Conservation (phyloP, 2,113 vertebrate species). For the Lepidothrix coronata region DNA sequence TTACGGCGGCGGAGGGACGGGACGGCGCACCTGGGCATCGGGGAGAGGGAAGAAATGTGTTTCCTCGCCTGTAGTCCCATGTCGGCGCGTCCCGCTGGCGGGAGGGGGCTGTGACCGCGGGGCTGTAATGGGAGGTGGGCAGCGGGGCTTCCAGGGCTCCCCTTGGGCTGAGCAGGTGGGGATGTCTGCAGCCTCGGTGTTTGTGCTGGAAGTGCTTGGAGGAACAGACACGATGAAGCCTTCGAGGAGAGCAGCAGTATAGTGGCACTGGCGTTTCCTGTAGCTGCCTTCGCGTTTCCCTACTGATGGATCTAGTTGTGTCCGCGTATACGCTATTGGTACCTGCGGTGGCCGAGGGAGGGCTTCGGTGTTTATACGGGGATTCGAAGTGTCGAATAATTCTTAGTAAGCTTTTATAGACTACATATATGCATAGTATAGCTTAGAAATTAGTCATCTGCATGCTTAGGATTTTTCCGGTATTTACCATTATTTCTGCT, state of each 20-base stretch:
- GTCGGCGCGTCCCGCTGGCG: neutral
- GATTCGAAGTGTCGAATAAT: neutral
- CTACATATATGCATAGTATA: neutral
- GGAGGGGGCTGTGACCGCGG: neutral
- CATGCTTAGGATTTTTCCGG: neutral
- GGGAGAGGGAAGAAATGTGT: neutral
- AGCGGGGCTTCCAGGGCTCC: neutral
- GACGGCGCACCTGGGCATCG: neutral
- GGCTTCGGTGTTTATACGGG: neutral
- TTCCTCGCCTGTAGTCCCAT: accelerated
- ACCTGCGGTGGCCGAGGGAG: accelerated
- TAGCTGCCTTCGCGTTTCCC: neutral
- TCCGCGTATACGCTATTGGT: accelerated
- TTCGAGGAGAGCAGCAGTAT: neutral
- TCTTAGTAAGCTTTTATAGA: neutral
- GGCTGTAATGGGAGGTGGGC: neutral
- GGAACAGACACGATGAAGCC: accelerated
- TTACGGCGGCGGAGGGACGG: neutral
- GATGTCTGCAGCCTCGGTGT: accelerated
- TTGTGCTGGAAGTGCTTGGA: neutral
- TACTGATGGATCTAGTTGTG: accelerated
- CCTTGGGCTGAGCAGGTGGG: neutral
- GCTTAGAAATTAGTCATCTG: neutral
- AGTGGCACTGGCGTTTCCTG: neutral
- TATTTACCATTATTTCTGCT: neutral